Conservation (phyloP, 2,888 invertebrate genomes). For the Hedychridium roseum region DNA sequence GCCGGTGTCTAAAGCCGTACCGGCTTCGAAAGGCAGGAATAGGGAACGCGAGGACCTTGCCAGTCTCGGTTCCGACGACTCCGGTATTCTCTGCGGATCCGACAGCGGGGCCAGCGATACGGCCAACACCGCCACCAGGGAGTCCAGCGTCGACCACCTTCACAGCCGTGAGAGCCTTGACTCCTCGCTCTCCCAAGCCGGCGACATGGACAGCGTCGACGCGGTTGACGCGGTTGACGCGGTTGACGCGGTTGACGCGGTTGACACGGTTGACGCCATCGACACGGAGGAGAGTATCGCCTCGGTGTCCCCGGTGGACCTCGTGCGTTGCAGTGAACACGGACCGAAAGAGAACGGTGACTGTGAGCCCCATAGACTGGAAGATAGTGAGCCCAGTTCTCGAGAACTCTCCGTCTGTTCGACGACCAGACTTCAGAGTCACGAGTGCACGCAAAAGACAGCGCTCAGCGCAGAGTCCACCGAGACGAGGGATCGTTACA, state of each 20-base stretch:
- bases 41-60: slow-evolving; percentile 69
- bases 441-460: slow-evolving; percentile 35
- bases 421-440: slow-evolving; percentile 28
- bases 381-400: no score
- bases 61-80: slow-evolving; percentile 80
- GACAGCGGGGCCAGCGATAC: slow-evolving; percentile 66
- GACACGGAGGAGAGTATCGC: slow-evolving; percentile 45
- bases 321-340: slow-evolving; percentile 46
- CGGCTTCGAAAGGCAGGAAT: slow-evolving; percentile 60
- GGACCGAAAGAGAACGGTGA: slow-evolving; percentile 41
- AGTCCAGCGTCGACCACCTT: slow-evolving; percentile 66
- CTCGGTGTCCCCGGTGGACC: slow-evolving; percentile 46
- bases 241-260: slow-evolving; percentile 25
- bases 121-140: slow-evolving; percentile 61
- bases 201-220: slow-evolving; percentile 59
- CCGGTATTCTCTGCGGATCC: slow-evolving; percentile 75
- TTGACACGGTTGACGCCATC: slow-evolving; percentile 30
- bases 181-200: slow-evolving; percentile 69
- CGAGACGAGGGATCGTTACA: slow-evolving; percentile 20
- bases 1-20: slow-evolving; percentile 48
- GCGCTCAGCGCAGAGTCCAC: slow-evolving; percentile 15
- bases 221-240: slow-evolving; percentile 59
- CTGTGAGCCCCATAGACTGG: slow-evolving; percentile 28
- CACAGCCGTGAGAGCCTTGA: slow-evolving; percentile 80
- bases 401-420: no score